Base-by-base conservation (phyloP, 1,140 invertebrate species). In the Oncopodura yosiiana region DNA sequence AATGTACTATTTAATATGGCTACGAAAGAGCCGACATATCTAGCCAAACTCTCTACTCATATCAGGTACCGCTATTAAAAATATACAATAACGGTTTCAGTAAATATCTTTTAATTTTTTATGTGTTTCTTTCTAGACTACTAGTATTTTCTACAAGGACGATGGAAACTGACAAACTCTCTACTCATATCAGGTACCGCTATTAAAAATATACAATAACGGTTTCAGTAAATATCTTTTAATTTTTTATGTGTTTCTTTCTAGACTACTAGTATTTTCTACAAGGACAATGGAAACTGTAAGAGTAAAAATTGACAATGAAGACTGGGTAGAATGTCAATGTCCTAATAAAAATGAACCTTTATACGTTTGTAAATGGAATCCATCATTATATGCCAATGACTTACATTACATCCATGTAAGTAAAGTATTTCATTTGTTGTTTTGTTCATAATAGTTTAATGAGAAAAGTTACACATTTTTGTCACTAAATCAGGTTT, bases 371-470 rank as follows among this genome's bases (percentile, higher is more conserved):
- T 68, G 72, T 18, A 62, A 71, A 55, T 93, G 89, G 89, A 72
- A 83, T 65, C 76, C 87, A 6, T 60, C 71, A 14, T 62, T 73
- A 8, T 91, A 83, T 67, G 56, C 50, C 36, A 69, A 58, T 60
- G 88, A 85, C 37, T 60, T 88, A 36, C 84, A 92, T 73, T 68
- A 71, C 36, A 77, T 91, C 58, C 70, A 78, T 66, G 83, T 85
- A 49, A 66, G 55, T 62, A 30, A 45, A 38, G 29, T 43, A 56
- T 32, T 34, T 8, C 6, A 34, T 9, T 34, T n/a, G n/a, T n/a
- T n/a, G n/a, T n/a, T n/a, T n/a, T n/a, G n/a, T n/a, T n/a, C n/a
- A n/a, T n/a, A n/a, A n/a, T n/a, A 6, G 16, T 26, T 8, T 14
- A 45, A 26, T 26, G 9, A 11, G 26, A 45, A 6, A 16, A 14